phyloP scores from a whole-genome alignment of 2,113 vertebrate genomes.

The Tinamus guttatus region DNA sequence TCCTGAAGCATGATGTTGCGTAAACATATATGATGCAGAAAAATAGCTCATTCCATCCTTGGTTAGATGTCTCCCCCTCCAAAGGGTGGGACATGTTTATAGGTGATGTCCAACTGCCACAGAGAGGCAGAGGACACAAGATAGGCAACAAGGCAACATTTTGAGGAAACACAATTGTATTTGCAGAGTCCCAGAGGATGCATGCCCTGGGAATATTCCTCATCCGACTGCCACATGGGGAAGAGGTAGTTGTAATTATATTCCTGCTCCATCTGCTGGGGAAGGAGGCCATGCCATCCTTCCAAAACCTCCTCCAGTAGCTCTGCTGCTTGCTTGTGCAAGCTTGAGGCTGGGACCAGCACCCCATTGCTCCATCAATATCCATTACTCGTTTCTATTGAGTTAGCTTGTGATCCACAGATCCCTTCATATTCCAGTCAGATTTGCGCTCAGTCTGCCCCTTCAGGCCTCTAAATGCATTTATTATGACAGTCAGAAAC shows the following conservation, averaged over 20 bases:
- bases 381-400: background rate
- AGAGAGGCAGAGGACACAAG: background rate
- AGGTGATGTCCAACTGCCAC: background rate
- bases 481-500: background rate
- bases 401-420: background rate
- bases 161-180: background rate
- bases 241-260: background rate
- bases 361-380: background rate
- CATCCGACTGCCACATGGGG: fast-evolving
- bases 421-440: background rate
- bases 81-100: background rate
- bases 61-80: background rate
- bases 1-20: background rate
- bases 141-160: background rate
- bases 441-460: background rate
- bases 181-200: background rate
- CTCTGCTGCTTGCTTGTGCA: background rate
- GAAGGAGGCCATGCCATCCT: background rate
- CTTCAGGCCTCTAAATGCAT: background rate
- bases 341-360: background rate
- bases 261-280: background rate
- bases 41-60: background rate
- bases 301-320: background rate
- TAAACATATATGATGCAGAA: background rate
- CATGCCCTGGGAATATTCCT: background rate